These are phyloP conservation scores for Lasioglossum calceatum DNA, from an alignment of 2,888 invertebrate genomes.

Conservation along the genomic window DNA sequence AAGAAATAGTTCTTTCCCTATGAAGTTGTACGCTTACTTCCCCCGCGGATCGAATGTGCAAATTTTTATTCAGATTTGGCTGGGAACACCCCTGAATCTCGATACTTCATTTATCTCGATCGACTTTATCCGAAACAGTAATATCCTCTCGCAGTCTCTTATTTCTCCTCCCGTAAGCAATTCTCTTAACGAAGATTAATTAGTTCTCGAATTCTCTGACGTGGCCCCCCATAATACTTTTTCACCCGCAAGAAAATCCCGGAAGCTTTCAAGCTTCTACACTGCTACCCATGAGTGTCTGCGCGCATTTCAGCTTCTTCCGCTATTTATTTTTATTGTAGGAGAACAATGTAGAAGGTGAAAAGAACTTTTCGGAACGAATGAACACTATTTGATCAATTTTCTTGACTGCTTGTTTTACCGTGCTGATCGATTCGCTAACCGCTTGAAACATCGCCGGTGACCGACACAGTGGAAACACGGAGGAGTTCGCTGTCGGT, in stretches of 20 bases:
- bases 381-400: not conserved
- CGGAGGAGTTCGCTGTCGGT: not conserved
- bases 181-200: conserved; percentile 71
- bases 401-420: not conserved
- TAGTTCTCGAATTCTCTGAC: conserved; percentile 59
- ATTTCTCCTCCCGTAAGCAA: conserved; percentile 56
- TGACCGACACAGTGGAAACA: not conserved
- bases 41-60: conserved; percentile 12
- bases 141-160: conserved; percentile 24
- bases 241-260: conserved; percentile 30
- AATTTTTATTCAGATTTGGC: conserved; percentile 40
- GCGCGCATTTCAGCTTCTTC: not conserved
- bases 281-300: not conserved
- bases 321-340: not conserved
- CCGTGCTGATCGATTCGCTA: too few species aligned
- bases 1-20: not conserved
- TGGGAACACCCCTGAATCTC: conserved; percentile 12
- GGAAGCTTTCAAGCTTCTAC: conserved; percentile 36
- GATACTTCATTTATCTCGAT: conserved; percentile 63
- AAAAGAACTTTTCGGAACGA: too few species aligned
- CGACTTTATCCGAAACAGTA: conserved; percentile 22
- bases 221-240: conserved; percentile 26
- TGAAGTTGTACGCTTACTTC: conserved; percentile 26
- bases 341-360: not conserved
- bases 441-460: not conserved